These are phyloP conservation scores for Glossosoma conforme DNA, from an alignment of 1,140 invertebrate genomes.

Conservation along the genomic window DNA sequence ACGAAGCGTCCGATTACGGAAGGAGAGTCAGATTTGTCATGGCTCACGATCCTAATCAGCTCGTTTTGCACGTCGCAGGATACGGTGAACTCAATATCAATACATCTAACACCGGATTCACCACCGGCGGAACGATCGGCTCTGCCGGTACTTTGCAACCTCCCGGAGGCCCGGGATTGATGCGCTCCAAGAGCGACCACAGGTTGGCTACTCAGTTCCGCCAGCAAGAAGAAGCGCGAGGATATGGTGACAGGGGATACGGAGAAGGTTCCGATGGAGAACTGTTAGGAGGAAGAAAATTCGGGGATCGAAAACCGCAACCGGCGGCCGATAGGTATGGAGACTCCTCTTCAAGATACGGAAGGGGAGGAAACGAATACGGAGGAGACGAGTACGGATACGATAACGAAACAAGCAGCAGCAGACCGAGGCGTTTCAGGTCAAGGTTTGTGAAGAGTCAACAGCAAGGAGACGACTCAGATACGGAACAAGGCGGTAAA, in stretches of 20 bases:
- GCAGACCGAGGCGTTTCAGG: constrained; percentile 58
- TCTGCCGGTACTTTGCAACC: constrained; percentile 54
- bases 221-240: constrained; percentile 70
- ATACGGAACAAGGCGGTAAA: constrained; percentile 55
- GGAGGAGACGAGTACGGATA: constrained; percentile 62
- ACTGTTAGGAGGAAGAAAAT: constrained; percentile 64
- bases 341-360: constrained; percentile 42
- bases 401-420: constrained; percentile 46
- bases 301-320: constrained; percentile 59
- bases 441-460: constrained; percentile 66
- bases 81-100: constrained; percentile 84
- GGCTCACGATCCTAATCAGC: constrained; percentile 83
- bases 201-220: constrained; percentile 83
- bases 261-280: constrained; percentile 52
- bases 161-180: constrained; percentile 63
- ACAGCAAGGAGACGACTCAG: constrained; percentile 62
- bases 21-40: constrained; percentile 79
- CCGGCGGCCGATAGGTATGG: constrained; percentile 46
- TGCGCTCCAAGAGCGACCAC: constrained; percentile 91
- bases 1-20: constrained; percentile 84
- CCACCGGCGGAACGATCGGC: constrained; percentile 42
- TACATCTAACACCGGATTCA: constrained; percentile 51
- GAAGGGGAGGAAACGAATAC: constrained; percentile 50
- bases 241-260: constrained; percentile 46
- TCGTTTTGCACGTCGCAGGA: constrained; percentile 76